Evolutionary conservation across 2,888 invertebrate species (phyloP).

Genomic region (Melanophora roralis): DNA sequence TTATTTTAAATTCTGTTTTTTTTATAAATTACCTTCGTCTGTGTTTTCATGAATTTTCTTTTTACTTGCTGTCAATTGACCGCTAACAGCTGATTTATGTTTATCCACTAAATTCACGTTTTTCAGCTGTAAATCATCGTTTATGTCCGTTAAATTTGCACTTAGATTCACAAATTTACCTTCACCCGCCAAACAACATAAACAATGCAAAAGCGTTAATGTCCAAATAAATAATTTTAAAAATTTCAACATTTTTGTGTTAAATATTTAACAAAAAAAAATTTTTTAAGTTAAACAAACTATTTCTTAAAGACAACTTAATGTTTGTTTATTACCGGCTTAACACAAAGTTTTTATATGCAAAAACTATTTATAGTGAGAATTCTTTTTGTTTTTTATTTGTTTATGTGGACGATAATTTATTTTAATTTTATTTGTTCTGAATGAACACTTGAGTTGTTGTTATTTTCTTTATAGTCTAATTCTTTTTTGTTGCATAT

Average conservation of each 20-base stretch:
- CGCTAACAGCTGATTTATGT: slow-evolving; percentile 5
- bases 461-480: background rate
- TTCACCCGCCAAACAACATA: background rate
- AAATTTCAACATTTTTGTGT: slow-evolving; percentile 28
- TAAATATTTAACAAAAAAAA: background rate
- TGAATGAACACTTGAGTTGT: background rate
- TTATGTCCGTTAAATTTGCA: background rate
- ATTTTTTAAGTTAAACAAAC: background rate
- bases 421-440: slow-evolving; percentile 7
- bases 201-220: slow-evolving; percentile 12
- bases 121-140: slow-evolving; percentile 5
- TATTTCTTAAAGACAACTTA: background rate
- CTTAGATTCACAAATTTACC: slow-evolving; percentile 2
- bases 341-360: too few species aligned
- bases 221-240: background rate
- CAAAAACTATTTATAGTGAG: too few species aligned
- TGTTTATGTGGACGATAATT: too few species aligned
- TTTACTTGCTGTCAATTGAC: background rate
- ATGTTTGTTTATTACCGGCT: background rate
- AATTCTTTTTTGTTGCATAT: background rate
- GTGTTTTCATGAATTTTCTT: background rate
- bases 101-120: slow-evolving; percentile 9
- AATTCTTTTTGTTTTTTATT: too few species aligned
- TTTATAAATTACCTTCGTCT: slow-evolving; percentile 29
- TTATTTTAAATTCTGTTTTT: background rate